A percentile compares a stretch with the other conserved stretches of the same genome.
Conservation (phyloP, 2,888 invertebrate species). For the Macropis europaea region DNA sequence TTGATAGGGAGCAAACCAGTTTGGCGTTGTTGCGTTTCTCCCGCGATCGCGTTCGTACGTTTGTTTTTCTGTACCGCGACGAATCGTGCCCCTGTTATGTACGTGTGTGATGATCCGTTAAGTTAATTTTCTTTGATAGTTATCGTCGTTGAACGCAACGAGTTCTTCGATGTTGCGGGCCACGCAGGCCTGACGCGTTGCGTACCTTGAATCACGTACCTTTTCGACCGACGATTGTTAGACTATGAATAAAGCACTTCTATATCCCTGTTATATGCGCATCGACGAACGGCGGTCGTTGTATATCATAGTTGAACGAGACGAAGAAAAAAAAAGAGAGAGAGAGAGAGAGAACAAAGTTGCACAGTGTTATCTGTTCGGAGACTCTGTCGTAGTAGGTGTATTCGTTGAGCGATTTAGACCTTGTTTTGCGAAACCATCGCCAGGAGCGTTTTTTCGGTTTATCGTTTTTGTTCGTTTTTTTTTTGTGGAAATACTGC, state of each 20-base stretch:
- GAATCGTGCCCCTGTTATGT: conserved; percentile 20
- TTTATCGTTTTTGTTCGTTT: too few relatives aligned
- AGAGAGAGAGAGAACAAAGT: conserved; percentile 5
- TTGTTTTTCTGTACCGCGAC: not conserved
- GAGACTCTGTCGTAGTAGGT: conserved; percentile 12
- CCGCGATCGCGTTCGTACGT: not conserved
- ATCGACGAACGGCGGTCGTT: conserved; percentile 27
- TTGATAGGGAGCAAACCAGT: not conserved
- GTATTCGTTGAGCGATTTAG: conserved; percentile 40
- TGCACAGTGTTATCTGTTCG: conserved; percentile 37
- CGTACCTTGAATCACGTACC: conserved; percentile 23
- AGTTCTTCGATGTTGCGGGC: too few relatives aligned
- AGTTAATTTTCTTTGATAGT: conserved; percentile 27
- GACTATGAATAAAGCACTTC: not conserved
- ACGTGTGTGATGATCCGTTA: conserved; percentile 30
- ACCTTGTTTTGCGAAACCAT: conserved; percentile 15
- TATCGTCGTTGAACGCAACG: conserved; percentile 27
- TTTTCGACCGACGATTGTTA: conserved; percentile 22
- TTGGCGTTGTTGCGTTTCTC: conserved; percentile 8
- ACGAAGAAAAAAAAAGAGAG: not conserved
- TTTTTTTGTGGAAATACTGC: not conserved
- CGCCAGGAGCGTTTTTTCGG: conserved; percentile 20
- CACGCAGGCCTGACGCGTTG: conserved; percentile 11
- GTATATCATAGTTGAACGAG: conserved; percentile 21
- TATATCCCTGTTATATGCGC: conserved; percentile 49